A percentile compares a stretch with the other conserved stretches of the same genome.
Conservation (phyloP, 2,888 invertebrate species). For the Brachyptera risi region DNA sequence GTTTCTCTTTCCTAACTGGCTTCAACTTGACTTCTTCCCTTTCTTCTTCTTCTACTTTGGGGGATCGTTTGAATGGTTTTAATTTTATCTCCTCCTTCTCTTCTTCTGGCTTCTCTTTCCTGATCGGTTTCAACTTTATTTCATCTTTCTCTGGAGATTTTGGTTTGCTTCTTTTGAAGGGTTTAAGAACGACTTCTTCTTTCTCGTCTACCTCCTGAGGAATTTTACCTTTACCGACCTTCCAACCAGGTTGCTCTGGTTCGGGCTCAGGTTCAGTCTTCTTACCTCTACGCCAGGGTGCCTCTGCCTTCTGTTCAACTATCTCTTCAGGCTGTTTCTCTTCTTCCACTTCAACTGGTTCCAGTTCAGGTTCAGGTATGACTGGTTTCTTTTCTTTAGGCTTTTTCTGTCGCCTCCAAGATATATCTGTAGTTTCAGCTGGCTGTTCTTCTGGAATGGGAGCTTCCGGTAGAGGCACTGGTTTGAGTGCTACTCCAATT, state of each 20-base stretch:
- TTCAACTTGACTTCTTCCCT: conserved; percentile 37
- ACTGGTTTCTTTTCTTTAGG: conserved; percentile 23
- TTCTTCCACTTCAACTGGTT: conserved; percentile 26
- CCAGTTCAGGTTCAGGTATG: conserved; percentile 41
- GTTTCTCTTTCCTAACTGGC: conserved; percentile 30
- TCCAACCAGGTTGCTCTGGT: conserved; percentile 37
- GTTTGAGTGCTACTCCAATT: conserved; percentile 29
- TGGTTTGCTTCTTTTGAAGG: conserved; percentile 18
- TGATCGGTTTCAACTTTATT: conserved; percentile 30
- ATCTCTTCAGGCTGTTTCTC: conserved; percentile 19
- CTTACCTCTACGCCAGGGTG: conserved; percentile 39
- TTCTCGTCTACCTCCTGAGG: conserved; percentile 34
- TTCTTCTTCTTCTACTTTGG: conserved; percentile 41
- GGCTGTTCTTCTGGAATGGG: conserved; percentile 37
- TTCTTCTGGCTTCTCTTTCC: conserved; percentile 39
- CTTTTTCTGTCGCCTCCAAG: conserved; percentile 43
- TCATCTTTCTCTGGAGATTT: conserved; percentile 27
- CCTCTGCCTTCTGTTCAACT: conserved; percentile 34
- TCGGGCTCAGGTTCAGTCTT: conserved; percentile 31
- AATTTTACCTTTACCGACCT: conserved; percentile 34
- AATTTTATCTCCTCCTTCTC: conserved; percentile 40
- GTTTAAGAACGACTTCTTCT: conserved; percentile 26
- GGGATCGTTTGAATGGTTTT: conserved; percentile 47
- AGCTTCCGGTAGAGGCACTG: conserved; percentile 2
- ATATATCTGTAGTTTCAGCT: conserved; percentile 47